Percentiles rank a stretch among this genome's conserved stretches.
These are phyloP conservation scores for Nephrotoma guestfalica DNA, from an alignment of 2,888 invertebrate genomes.

Conservation along the genomic window DNA sequence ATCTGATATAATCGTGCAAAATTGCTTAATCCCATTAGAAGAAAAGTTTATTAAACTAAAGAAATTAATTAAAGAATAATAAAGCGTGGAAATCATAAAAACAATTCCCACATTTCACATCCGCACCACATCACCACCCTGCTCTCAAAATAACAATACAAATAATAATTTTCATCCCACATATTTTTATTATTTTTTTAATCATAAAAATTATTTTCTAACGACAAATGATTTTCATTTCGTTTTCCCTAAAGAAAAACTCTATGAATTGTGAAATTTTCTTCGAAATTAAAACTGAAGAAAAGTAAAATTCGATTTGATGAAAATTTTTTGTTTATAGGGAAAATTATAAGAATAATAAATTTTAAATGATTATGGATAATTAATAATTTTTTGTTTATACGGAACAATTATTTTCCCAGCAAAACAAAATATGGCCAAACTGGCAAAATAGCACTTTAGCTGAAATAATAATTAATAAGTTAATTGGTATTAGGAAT, in stretches of 20 bases:
- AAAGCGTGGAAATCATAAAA: too few species aligned
- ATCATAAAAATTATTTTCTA: background rate
- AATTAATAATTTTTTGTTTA: background rate
- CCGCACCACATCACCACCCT: background rate
- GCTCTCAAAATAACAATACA: background rate
- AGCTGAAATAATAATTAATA: background rate
- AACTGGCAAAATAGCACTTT: background rate
- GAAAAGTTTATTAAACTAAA: too few species aligned
- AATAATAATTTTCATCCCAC: background rate
- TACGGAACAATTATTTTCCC: background rate
- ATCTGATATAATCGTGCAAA: too few species aligned
- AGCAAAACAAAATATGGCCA: background rate
- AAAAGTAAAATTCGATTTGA: background rate
- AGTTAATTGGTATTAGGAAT: background rate
- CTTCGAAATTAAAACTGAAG: background rate
- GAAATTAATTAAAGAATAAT: too few species aligned
- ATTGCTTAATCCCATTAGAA: too few species aligned
- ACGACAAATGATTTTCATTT: background rate
- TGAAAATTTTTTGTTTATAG: background rate
- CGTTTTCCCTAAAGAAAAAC: background rate
- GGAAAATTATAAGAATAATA: background rate
- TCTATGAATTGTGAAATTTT: background rate
- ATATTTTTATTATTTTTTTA: background rate
- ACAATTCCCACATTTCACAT: background rate
- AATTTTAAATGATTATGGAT: background rate